Base-by-base conservation (phyloP, 1,140 invertebrate genomes). In the Odontomachus brunneus region DNA sequence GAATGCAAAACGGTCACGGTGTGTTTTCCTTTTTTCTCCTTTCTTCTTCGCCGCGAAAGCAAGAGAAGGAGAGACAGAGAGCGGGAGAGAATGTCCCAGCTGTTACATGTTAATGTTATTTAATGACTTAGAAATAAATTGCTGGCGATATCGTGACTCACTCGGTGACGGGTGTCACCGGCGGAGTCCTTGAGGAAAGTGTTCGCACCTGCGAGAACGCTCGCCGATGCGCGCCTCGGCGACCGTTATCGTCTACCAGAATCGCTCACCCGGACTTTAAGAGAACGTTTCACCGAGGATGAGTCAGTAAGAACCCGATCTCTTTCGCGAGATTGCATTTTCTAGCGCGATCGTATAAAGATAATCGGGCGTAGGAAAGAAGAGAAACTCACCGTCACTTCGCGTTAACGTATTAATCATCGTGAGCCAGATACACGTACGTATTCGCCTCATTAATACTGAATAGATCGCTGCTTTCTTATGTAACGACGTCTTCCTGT, bases 381-480 rank as follows among this genome's bases (percentile, higher is more conserved):
- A 67, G 51, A 81, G 75, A 84, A 84, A 82, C 83, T 84, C 57
- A 29, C 76, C 78, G 14, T 81, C 60, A 53, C 62, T 72, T 63
- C 15, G 65, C 72, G 57, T 71, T 81, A 84, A 72, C 65, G 62
- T 81, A 82, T 81, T 84, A 72, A 84, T 81, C 78, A 55, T 55
- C 57, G 33, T 17, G 15, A 81, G 29, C 15, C 48, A 51, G 38
- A 59, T 78, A 66, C 63, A 59, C 44, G 51, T 51, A 49, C 73
- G 17, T 44, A 0, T 44, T 11, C 38, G 9, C 9, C 62, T 67
- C 51, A 78, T 57, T 44, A 57, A 65, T 62, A 83, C 48, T 66
- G 59, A 78, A 49, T 57, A 44, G 29, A 59, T 26, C 19, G 62
- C 48, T 38, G 59, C 24, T 78, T 60, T 51, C 76, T 66, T 66